phyloP scores from a whole-genome alignment of 2,888 invertebrate genomes.

The Orthosia gothica region DNA sequence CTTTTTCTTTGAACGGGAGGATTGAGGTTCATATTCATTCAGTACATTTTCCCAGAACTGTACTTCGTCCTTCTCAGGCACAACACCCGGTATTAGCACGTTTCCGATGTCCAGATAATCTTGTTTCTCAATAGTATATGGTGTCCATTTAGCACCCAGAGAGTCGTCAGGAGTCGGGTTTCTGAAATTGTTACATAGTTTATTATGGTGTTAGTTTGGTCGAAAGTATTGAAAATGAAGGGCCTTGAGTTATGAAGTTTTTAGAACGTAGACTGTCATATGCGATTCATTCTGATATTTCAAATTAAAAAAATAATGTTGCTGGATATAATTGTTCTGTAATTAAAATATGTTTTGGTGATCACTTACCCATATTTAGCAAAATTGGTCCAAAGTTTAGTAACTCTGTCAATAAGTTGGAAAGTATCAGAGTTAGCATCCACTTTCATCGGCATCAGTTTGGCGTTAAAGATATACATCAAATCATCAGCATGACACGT shows the following conservation, averaged over 20 bases:
- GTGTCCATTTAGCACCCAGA: constrained; percentile 67
- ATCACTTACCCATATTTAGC: constrained; percentile 77
- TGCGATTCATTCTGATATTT: not conserved
- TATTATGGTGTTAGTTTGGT: not conserved
- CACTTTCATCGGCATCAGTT: constrained; percentile 51
- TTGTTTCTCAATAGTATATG: constrained; percentile 65
- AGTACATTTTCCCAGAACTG: constrained; percentile 74
- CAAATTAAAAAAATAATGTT: not conserved
- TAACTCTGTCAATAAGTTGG: constrained; percentile 70
- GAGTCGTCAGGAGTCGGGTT: constrained; percentile 71
- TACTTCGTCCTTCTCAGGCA: constrained; percentile 68
- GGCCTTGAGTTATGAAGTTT: no score
- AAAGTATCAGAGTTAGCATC: constrained; percentile 60
- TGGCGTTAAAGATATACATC: constrained; percentile 70
- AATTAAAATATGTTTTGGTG: not conserved
- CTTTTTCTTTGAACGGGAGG: not conserved
- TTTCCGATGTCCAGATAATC: constrained; percentile 75
- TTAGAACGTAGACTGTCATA: not conserved
- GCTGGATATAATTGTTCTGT: no score
- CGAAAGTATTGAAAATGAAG: not conserved
- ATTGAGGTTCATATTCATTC: constrained; percentile 55
- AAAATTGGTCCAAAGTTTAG: constrained; percentile 77
- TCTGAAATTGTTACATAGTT: constrained; percentile 56
- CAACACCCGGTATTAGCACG: constrained; percentile 52
- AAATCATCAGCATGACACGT: constrained; percentile 74